Base-by-base conservation (phyloP, 2,113 vertebrate species). In the Atherinomorus stipes region DNA sequence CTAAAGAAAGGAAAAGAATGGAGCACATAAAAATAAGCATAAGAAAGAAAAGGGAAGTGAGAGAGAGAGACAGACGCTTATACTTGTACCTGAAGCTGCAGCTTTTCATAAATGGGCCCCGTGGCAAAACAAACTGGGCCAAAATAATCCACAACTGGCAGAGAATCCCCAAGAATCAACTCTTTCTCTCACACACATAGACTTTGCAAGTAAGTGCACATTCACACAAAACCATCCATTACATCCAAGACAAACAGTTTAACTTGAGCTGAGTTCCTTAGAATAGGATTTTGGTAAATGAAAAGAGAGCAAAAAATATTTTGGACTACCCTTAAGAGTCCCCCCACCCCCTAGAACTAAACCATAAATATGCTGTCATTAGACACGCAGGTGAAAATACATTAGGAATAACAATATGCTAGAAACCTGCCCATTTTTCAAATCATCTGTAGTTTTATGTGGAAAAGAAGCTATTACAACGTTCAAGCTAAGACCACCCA, bases 401-500 rank as follows among this genome's bases (percentile, higher is more conserved):
- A 19, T 13, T 38, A 44, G 42, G 22, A 16, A 58, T 58, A 49
- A 67, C 1, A 52, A 28, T 7, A 26, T 31, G 64, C 37, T 44
- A 70, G 57, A 74, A 80, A 66, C 70, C 42, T 59, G 50, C 40
- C 34, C 18, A 22, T 37, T 53, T 66, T 71, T 81, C 23, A 60
- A 81, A 67, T 59, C 57, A 70, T 80, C 81, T 77, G 81, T 65
- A 75, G 76, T 34, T 87, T 86, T 74, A 90, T 88, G 82, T 90
- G 89, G 88, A 90, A 92, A 91, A 85, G 70, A 51, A 80, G 75
- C 74, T 40, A 83, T 87, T 80, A 80, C 67, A 71, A 63, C 68
- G 63, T 72, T 63, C 40, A 68, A 50, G 64, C 68, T 45, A 4
- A 64, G 91, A 91, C 91, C 90, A 92, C 90, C 91, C 88, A 85